Evolutionary conservation across 2,113 vertebrate genomes (phyloP).

Genomic region (Oriolus oriolus): DNA sequence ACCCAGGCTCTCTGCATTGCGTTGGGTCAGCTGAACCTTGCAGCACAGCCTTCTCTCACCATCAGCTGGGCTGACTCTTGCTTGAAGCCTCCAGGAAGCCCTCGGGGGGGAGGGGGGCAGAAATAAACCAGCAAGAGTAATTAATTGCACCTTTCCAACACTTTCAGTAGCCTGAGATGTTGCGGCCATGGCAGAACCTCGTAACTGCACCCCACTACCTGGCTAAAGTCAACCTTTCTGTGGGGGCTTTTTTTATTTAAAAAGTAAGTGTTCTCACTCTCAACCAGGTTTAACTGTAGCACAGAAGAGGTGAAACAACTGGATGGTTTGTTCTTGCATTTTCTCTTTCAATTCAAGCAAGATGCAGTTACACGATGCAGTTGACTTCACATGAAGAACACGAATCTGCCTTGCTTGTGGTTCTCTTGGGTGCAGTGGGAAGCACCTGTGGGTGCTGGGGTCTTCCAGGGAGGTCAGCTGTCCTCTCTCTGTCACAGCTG

Average conservation of each 20-base stretch:
- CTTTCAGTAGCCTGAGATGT: neutral
- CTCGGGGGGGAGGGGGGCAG: rapidly evolving
- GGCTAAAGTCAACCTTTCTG: neutral
- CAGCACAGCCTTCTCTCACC: neutral
- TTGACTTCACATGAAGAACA: neutral
- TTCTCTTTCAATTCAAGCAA: neutral
- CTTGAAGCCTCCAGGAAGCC: neutral
- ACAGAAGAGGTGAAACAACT: neutral
- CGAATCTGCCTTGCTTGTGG: neutral
- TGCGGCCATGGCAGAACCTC: neutral
- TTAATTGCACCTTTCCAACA: neutral
- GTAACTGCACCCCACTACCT: rapidly evolving
- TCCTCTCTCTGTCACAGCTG: neutral
- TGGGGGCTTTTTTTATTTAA: neutral
- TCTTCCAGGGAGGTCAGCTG: neutral
- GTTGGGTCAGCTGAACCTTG: rapidly evolving
- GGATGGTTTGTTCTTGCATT: neutral
- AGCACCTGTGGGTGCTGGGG: neutral
- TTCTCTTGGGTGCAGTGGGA: neutral
- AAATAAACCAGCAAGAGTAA: neutral
- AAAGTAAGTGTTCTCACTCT: neutral
- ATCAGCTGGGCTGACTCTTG: neutral
- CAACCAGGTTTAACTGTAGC: neutral
- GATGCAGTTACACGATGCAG: neutral
- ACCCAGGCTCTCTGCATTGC: rapidly evolving